Percentiles rank a stretch among this genome's conserved stretches.
phyloP scores from a whole-genome alignment of 2,113 vertebrate genomes.

The Rhineura floridana region DNA sequence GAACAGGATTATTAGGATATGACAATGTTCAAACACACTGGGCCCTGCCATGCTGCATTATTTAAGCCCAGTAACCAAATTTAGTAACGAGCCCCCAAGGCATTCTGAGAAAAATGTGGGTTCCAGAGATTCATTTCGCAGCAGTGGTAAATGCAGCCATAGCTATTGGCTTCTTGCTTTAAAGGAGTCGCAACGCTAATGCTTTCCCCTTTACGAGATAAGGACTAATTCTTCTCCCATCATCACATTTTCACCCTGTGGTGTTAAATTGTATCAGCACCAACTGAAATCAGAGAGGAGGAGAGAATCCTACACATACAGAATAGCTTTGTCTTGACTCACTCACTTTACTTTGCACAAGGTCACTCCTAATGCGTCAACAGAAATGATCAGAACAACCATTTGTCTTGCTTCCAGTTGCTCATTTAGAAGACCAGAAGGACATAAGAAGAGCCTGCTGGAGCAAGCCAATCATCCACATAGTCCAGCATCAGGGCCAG shows the following conservation, averaged over 20 bases:
- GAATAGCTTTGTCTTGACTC: neutral
- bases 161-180: constrained; percentile 1
- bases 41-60: constrained; percentile 71
- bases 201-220: neutral
- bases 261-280: neutral
- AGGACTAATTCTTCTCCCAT: neutral
- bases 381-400: neutral
- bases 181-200: constrained; percentile 43
- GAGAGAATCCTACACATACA: neutral
- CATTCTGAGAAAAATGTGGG: constrained; percentile 46
- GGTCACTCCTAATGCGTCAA: neutral
- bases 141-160: constrained; percentile 15
- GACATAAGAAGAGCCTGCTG: no score
- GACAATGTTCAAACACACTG: constrained; percentile 70
- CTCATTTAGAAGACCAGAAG: neutral
- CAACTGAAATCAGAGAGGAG: neutral
- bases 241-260: neutral
- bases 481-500: no score
- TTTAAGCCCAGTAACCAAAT: constrained; percentile 72
- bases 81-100: constrained; percentile 70
- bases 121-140: constrained; percentile 61
- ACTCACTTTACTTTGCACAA: neutral
- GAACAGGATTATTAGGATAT: constrained; percentile 64
- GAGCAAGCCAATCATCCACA: no score
- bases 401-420: neutral